Evolutionary conservation across 2,888 invertebrate genomes (phyloP), one percentile per base, ranked within the genome.

Genomic region (Plagodis pulveraria): DNA sequence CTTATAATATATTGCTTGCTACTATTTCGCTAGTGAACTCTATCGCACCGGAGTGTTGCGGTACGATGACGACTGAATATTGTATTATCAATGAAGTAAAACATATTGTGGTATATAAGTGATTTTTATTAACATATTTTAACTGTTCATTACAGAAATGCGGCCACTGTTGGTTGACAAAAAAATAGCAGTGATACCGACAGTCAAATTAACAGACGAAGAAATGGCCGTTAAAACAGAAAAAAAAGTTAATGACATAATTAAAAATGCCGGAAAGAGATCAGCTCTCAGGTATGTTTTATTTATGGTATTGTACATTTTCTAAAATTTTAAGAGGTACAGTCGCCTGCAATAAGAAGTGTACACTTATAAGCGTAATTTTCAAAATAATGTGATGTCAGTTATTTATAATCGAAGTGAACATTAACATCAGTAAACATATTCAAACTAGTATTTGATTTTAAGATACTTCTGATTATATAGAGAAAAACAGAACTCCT

Each of bases 151-250:
- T 74, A 12, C 67, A 81, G 83, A 84, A 70, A 71, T 69, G 44
- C 70, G 78, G 65, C 62, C 70, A 4, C 68, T 83, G 4, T 45
- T 81, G 5, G 36, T 54, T 0, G 57, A 64, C 10, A 72, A 73
- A 32, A 73, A 73, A 56, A 54, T 33, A 32, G 55, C 54, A 9
- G 45, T 46, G 2, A 56, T 69, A 9, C 70, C 74, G 5, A 66
- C 68, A 45, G 56, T 78, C 0, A 79, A 76, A 63, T 52, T 78
- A 40, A 70, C 69, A 5, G 80, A 78, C 5, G 65, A 64, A 58
- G 70, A 69, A 51, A 67, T 58, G 56, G 42, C 58, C 0, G 55
- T 59, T 11, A 62, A 50, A 5, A 34, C 63, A 8, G 40, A 55
- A 8, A 50, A 54, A 51, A 59, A 62, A 32, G 6, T 33, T 0